phyloP scores from a whole-genome alignment of 2,113 vertebrate species.

The Procavia capensis region DNA sequence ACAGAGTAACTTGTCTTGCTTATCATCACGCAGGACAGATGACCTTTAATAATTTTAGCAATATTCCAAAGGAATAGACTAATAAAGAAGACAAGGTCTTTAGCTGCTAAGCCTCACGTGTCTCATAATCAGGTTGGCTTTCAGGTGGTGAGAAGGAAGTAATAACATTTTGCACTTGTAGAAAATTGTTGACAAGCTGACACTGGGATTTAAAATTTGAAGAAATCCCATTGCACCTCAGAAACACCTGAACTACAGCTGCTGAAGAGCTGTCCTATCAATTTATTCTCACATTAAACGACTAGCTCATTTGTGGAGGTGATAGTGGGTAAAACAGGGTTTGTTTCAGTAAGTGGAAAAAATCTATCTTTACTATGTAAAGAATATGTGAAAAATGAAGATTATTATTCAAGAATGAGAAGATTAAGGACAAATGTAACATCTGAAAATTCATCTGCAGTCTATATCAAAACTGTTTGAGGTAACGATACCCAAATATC shows the following conservation, averaged over 20 bases:
- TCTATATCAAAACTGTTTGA: background rate
- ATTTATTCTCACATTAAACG: conserved; percentile 26
- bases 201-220: background rate
- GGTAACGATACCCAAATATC: background rate
- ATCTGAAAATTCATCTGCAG: background rate
- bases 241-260: conserved; percentile 27
- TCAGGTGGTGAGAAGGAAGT: background rate
- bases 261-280: background rate
- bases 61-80: conserved; percentile 51
- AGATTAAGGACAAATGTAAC: background rate
- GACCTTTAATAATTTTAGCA: conserved; percentile 43
- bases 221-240: background rate
- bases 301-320: background rate
- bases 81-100: conserved; percentile 63
- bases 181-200: conserved; percentile 59
- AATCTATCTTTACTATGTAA: background rate
- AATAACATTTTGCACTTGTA: conserved; percentile 19
- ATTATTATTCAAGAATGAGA: background rate
- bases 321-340: background rate
- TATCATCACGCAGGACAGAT: conserved; percentile 5
- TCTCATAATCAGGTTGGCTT: conserved; percentile 34
- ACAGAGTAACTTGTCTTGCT: conserved; percentile 34
- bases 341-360: background rate
- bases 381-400: conserved; percentile 21
- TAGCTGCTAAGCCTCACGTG: background rate